These are phyloP conservation scores for Eurois occulta DNA, from an alignment of 2,888 invertebrate species.

Conservation along the genomic window DNA sequence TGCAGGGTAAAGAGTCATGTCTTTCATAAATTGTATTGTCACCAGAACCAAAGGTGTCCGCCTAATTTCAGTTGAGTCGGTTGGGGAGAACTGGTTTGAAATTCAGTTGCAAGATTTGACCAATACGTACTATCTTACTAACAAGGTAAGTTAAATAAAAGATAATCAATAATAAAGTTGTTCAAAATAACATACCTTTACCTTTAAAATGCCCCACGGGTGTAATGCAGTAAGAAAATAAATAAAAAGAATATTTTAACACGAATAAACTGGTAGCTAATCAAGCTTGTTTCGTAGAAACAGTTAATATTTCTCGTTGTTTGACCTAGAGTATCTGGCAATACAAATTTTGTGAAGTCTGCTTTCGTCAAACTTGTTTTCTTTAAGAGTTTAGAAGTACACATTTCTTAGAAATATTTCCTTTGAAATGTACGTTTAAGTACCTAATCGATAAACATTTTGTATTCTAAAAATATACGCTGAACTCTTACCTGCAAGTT, in stretches of 20 bases:
- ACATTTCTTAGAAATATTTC: not conserved
- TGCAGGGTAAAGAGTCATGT: not conserved
- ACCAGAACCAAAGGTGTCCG: not conserved
- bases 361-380: not conserved
- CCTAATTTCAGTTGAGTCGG: too few relatives aligned
- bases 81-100: too few relatives aligned
- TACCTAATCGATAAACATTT: slow-evolving; percentile 1
- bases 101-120: not conserved
- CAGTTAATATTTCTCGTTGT: not conserved
- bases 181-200: not conserved
- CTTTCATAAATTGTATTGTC: not conserved
- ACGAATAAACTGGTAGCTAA: not conserved
- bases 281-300: not conserved
- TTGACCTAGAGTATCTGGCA: not conserved
- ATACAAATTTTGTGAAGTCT: not conserved
- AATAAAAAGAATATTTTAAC: too few relatives aligned
- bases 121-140: not conserved
- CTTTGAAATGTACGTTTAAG: not conserved
- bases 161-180: not conserved
- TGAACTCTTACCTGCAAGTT: slow-evolving; percentile 36
- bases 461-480: slow-evolving; percentile 28
- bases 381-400: not conserved
- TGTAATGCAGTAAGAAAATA: not conserved
- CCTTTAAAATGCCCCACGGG: too few relatives aligned
- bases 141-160: not conserved